Evolutionary conservation across 1,140 invertebrate genomes (phyloP), one percentile per base, ranked within the genome.

Genomic region (Doryteuthis pealeii): DNA sequence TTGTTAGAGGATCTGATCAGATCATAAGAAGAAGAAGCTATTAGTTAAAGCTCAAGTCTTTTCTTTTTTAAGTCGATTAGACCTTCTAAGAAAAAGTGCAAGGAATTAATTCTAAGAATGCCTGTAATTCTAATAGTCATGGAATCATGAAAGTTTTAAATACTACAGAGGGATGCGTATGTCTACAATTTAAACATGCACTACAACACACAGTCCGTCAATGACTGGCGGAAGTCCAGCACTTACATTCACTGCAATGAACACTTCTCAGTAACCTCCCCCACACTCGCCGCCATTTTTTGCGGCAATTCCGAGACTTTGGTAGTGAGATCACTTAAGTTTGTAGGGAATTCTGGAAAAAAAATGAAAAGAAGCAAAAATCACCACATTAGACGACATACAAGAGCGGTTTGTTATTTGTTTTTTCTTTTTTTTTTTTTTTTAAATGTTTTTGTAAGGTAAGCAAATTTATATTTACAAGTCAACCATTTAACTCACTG

Each of bases 181-280:
- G 54, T 22, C 66, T 33, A 68, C 66, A 68, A 32, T 68, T 8
- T 33, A 18, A 30, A 68, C 66, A 68, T 68, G 66, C 66, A 68
- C 32, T 31, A 68, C 66, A 68, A 68, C 66, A 68, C 30, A 32
- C 66, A 68, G 66, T 68, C 66, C 18, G 66, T 68, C 31, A 32
- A 68, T 68, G 66, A 31, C 65, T 49, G 45, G 22, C 45, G 12
- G 45, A 49, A 15, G 10, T 62, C 66, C 22, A 30, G 22, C 26
- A 30, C 32, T 31, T 32, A 33, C 40, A 65, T 28, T 81, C 78
- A 83, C 76, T 83, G 82, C 73, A 83, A 74, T 76, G 80, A 78
- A 79, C 82, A 83, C 79, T 83, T 83, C 79, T 81, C 76, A 54
- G 80, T 81, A 33, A 83, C 80, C 62, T 83, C 82, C 77, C 82